Evolutionary conservation across 1,140 invertebrate species (phyloP), one percentile per base, ranked within the genome.

Genomic region (Drosophila repletoides): DNA sequence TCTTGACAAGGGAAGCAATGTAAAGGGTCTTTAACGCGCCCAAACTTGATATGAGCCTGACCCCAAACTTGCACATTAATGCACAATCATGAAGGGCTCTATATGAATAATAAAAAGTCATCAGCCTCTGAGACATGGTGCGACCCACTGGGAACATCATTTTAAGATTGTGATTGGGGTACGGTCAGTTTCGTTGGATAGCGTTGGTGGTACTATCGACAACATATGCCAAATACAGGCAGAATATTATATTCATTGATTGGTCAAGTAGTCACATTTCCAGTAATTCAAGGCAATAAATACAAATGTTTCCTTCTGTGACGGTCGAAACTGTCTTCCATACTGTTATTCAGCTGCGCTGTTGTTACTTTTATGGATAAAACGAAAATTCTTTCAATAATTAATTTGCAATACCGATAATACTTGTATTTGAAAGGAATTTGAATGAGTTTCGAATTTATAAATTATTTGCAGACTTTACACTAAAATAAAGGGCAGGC

Each of bases 241-340:
- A 52, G 45, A 46, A 81, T 81, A 52, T 69, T 55, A 72, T 70
- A 81, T 83, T 83, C 70, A 81, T 81, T 56, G 63, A 69, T 53
- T 69, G 69, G 64, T 68, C 64, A 72, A 81, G 77, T 83, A 64
- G 59, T 72, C 69, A 61, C 64, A 72, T 83, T 81, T 76, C 55
- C 5, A 68, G 72, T 73, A 83, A 66, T 76, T 72, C 40, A 60
- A 76, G 34, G 76, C 40, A 28, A 53, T 71, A 75, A 75, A 69
- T 48, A 34, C 48, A 14, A 7, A 29, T 38, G 14, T 9, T 10
- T 15, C 33, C 3, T 5, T 34, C 22, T 24, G 19, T 21, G 24
- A 19, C 21, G 21, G 38, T 22, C 1, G 10, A 34, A 33, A n/a
- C n/a, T 40, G 2, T 40, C 2, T 1, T 6, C 14, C 34, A 17